Conservation (phyloP, 1,140 invertebrate species). For the Lordiphosa collinella region DNA sequence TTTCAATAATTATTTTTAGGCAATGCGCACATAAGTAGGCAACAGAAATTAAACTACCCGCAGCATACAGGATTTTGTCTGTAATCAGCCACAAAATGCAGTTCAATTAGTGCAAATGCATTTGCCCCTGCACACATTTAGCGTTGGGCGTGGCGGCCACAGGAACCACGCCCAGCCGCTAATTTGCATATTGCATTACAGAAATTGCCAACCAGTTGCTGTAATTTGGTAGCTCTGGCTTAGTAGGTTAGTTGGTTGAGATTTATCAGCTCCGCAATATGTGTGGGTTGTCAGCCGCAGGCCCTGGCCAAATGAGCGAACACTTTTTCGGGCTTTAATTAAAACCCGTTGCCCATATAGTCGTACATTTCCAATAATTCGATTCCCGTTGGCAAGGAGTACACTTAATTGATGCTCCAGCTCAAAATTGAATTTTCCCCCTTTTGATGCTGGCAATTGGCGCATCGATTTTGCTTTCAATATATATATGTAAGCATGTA, state of each 20-base stretch:
- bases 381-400: not conserved
- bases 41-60: no score
- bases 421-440: not conserved
- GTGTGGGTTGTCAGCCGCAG: not conserved
- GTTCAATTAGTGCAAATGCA: conserved; percentile 32
- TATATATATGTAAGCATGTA: not conserved
- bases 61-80: not conserved
- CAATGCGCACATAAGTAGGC: no score
- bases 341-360: no score
- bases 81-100: conserved; percentile 36
- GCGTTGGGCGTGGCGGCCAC: conserved; percentile 15
- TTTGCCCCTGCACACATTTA: conserved; percentile 8
- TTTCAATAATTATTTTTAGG: no score
- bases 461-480: conserved; percentile 29
- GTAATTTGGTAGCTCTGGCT: conserved; percentile 7
- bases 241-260: not conserved
- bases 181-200: conserved; percentile 52
- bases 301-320: no score
- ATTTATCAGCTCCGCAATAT: not conserved
- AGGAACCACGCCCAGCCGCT: conserved; percentile 9
- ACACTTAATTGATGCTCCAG: conserved; percentile 3
- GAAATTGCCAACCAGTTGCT: conserved; percentile 22
- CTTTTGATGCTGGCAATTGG: conserved; percentile 1
- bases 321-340: no score
- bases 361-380: not conserved